phyloP scores from a whole-genome alignment of 2,888 invertebrate species.

The Heliconius ismenius region DNA sequence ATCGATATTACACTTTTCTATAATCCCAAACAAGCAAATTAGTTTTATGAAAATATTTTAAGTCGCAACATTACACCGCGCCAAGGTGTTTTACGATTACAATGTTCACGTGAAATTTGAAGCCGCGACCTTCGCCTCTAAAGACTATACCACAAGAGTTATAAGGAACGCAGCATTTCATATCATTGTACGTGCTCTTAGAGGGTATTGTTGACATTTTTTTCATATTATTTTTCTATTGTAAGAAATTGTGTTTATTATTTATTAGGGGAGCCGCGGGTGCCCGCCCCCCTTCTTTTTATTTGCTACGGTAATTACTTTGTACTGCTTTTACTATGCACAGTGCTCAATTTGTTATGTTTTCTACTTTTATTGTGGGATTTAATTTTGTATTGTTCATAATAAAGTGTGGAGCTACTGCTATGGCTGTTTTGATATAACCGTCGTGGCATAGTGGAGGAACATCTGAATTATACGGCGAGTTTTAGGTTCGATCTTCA shows the following conservation, averaged over 20 bases:
- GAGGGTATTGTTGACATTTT: constrained; percentile 63
- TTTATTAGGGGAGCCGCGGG: constrained; percentile 47
- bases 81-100: constrained; percentile 35
- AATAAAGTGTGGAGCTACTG: not conserved
- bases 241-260: constrained; percentile 58
- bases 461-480: not conserved
- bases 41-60: constrained; percentile 61
- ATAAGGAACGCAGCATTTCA: not conserved
- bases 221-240: constrained; percentile 65
- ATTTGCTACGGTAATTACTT: constrained; percentile 56
- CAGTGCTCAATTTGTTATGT: constrained; percentile 53
- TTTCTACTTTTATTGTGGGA: constrained; percentile 28
- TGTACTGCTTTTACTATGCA: constrained; percentile 43
- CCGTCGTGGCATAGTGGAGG: too few relatives aligned
- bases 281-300: constrained; percentile 43
- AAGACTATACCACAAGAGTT: not conserved
- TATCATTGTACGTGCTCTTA: constrained; percentile 46
- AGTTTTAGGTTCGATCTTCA: not conserved
- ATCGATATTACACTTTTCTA: not conserved
- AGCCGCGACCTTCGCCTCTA: constrained; percentile 29
- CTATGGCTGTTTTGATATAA: not conserved
- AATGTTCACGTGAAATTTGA: not conserved
- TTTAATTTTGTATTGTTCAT: constrained; percentile 31
- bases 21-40: constrained; percentile 55
- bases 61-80: constrained; percentile 43